Percentiles rank a stretch among this genome's conserved stretches.
Conservation (phyloP, 2,113 vertebrate species). For the Empidonax traillii region DNA sequence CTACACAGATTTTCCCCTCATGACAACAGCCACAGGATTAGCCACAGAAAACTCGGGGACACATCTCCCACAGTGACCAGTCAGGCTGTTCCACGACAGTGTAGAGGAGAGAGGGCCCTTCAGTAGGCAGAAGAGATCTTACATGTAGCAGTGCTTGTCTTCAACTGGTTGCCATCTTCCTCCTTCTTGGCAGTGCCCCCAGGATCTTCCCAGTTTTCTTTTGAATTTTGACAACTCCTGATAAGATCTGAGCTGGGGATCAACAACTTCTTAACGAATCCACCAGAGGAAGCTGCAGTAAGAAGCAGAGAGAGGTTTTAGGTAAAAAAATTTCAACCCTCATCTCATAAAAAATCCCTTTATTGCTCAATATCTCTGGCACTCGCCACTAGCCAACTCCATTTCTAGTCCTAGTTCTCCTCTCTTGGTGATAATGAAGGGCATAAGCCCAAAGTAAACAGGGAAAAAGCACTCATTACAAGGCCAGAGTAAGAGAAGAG, state of each 20-base stretch:
- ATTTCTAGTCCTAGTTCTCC: background rate
- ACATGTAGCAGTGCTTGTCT: background rate
- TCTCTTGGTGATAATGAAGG: background rate
- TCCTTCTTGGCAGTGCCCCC: background rate
- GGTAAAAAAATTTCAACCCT: background rate
- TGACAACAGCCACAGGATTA: background rate
- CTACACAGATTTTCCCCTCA: background rate
- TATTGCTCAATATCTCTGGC: background rate
- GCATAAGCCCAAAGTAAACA: background rate
- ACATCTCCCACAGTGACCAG: background rate
- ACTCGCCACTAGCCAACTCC: background rate
- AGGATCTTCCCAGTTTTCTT: slow-evolving; percentile 28
- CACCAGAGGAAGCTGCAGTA: slow-evolving; percentile 29
- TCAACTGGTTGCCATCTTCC: background rate
- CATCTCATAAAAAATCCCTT: background rate
- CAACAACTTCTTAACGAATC: slow-evolving; percentile 28
- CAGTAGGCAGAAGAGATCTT: background rate
- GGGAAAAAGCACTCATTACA: background rate
- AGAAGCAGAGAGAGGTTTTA: background rate
- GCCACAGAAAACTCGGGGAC: background rate
- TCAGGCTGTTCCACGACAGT: background rate
- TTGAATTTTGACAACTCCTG: slow-evolving; percentile 22
- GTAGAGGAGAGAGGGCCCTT: background rate
- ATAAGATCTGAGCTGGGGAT: slow-evolving; percentile 32
- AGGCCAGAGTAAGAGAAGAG: background rate